These are phyloP conservation scores for Coleophora flavipennella DNA, from an alignment of 2,888 invertebrate species.

Conservation along the genomic window DNA sequence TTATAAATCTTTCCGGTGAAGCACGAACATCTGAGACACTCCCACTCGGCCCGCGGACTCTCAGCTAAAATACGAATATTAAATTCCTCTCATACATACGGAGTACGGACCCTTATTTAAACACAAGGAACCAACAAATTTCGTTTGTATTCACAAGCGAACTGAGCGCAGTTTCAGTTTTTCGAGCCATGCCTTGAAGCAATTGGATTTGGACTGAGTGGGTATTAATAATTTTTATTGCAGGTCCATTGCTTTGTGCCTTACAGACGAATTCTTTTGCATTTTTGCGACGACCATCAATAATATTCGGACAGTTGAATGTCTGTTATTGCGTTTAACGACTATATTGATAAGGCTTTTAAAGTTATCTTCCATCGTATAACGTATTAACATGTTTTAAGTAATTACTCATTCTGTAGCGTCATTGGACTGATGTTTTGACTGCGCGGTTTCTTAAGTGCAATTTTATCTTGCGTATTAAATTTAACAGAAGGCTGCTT, in stretches of 20 bases:
- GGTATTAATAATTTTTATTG: slow-evolving; percentile 68
- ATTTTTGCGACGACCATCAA: slow-evolving; percentile 61
- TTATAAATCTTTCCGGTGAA: slow-evolving; percentile 73
- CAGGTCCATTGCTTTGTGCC: slow-evolving; percentile 60
- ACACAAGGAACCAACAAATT: slow-evolving; percentile 40
- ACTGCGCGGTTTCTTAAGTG: not conserved
- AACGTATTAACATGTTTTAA: slow-evolving; percentile 37
- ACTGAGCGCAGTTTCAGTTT: slow-evolving; percentile 39
- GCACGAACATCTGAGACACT: slow-evolving; percentile 64
- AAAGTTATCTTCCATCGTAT: slow-evolving; percentile 43
- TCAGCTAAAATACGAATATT: slow-evolving; percentile 62
- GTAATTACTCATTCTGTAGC: slow-evolving; percentile 31
- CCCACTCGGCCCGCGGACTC: slow-evolving; percentile 59
- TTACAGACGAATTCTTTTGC: slow-evolving; percentile 40
- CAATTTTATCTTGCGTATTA: slow-evolving; percentile 1
- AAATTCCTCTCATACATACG: slow-evolving; percentile 61
- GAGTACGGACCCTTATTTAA: slow-evolving; percentile 67
- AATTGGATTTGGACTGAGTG: slow-evolving; percentile 37
- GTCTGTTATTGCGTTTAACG: slow-evolving; percentile 45
- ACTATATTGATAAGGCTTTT: slow-evolving; percentile 45
- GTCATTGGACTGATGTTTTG: too few species aligned
- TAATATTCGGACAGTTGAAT: slow-evolving; percentile 65
- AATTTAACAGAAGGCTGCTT: slow-evolving; percentile 23
- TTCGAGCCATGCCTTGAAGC: slow-evolving; percentile 22
- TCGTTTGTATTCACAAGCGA: slow-evolving; percentile 45